Evolutionary conservation across 2,113 vertebrate species (phyloP).

Genomic region (pig (Sus scrofa)): DNA sequence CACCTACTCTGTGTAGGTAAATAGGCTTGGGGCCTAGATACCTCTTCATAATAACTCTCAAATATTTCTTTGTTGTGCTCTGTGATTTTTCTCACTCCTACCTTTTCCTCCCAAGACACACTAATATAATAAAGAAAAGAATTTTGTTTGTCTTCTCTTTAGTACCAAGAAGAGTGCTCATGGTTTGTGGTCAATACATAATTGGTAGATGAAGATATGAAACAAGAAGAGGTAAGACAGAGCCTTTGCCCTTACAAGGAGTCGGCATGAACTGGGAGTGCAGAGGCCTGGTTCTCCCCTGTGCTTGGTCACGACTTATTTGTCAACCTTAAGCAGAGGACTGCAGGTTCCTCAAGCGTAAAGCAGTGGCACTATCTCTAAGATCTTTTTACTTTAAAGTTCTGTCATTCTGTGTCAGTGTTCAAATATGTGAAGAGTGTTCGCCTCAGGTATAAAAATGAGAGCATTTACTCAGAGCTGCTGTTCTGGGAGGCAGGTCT

Average conservation of each 20-base stretch:
- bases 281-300: neutral
- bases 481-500: neutral
- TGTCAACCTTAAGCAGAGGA: neutral
- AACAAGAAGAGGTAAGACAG: neutral
- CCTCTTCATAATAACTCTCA: neutral
- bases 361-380: neutral
- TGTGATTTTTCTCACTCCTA: neutral
- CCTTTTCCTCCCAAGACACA: neutral
- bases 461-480: neutral
- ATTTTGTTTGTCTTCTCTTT: neutral
- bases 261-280: neutral
- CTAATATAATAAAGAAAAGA: neutral
- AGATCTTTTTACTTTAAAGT: conserved; percentile 4
- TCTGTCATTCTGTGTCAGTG: neutral
- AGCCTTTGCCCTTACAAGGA: neutral
- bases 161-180: neutral
- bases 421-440: neutral
- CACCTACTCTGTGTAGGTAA: neutral
- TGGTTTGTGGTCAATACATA: neutral
- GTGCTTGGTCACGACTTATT: neutral
- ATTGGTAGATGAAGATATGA: neutral
- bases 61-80: neutral
- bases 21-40: neutral
- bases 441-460: neutral
- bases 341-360: neutral